Evolutionary conservation across 2,797 vertebrate genomes (phyloP).

Genomic region (Manis crassicaudata): DNA sequence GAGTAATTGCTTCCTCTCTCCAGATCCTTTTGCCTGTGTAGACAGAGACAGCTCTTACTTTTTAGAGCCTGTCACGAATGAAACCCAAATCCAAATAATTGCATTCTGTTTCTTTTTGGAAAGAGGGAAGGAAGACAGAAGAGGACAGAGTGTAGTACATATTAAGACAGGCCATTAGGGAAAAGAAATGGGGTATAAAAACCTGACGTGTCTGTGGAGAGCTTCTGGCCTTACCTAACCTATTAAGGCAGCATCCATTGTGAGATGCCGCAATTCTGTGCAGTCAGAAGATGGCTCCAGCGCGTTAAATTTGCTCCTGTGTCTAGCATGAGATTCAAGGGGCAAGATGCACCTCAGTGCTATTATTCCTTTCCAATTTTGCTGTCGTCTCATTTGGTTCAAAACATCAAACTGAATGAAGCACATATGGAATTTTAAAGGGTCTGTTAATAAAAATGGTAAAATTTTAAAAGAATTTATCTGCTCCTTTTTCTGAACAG

Average conservation of each 20-base stretch:
- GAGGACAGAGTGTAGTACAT: conserved; percentile 54
- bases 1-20: conserved; percentile 57
- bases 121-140: conserved; percentile 60
- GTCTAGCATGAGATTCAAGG: conserved; percentile 85
- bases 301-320: conserved; percentile 92
- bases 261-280: conserved; percentile 85
- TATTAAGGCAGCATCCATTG: conserved; percentile 77
- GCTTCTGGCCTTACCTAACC: conserved; percentile 75
- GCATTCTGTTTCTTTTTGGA: conserved; percentile 57
- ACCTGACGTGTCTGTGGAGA: conserved; percentile 55
- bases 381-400: conserved; percentile 78
- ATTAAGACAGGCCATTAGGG: conserved; percentile 73
- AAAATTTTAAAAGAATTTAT: conserved; percentile 57
- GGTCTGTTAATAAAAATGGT: conserved; percentile 58
- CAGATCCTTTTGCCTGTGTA: conserved; percentile 17
- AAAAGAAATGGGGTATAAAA: conserved; percentile 79
- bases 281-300: conserved; percentile 98
- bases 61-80: conserved; percentile 53
- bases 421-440: conserved; percentile 69
- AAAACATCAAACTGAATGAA: conserved; percentile 81
- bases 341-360: conserved; percentile 82
- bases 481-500: conserved; percentile 52
- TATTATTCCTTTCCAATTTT: conserved; percentile 80
- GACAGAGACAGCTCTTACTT: conserved; percentile 60
- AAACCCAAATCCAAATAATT: conserved; percentile 65